These are phyloP conservation scores for Eclectus roratus DNA, from an alignment of 2,113 vertebrate species.

Conservation along the genomic window DNA sequence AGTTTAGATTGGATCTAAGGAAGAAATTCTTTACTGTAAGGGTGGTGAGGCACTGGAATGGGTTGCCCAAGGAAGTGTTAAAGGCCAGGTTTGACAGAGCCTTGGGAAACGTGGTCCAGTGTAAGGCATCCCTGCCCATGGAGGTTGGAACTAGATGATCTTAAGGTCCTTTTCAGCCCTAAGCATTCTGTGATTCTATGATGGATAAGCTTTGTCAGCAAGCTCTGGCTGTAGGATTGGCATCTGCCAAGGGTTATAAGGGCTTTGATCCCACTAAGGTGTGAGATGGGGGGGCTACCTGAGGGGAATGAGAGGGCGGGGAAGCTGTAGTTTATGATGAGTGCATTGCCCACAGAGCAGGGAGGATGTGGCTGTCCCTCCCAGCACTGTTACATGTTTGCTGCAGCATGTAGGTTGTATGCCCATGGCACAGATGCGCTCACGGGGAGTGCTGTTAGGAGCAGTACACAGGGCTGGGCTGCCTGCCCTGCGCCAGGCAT, in stretches of 20 bases:
- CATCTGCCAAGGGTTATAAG: not conserved
- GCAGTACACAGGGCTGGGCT: not conserved
- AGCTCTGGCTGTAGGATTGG: not conserved
- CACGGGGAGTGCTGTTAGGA: accelerated
- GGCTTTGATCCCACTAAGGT: not conserved
- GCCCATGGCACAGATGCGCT: not conserved
- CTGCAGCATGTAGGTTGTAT: not conserved
- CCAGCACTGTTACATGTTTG: not conserved
- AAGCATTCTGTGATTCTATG: not conserved
- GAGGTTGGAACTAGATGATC: not conserved
- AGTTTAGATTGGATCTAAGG: not conserved
- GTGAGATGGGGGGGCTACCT: not conserved
- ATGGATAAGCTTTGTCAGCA: not conserved
- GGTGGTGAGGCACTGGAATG: not conserved
- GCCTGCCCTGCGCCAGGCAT: accelerated
- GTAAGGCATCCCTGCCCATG: not conserved
- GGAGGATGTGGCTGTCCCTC: not conserved
- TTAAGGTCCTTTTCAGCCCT: not conserved
- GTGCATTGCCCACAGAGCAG: not conserved
- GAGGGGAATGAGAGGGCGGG: not conserved
- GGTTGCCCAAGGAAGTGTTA: not conserved
- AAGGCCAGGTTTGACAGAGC: not conserved
- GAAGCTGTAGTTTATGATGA: not conserved
- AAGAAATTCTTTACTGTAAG: not conserved
- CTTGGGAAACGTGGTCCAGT: not conserved